Base-by-base conservation (phyloP, 2,888 invertebrate species). In the Globia sparganii region DNA sequence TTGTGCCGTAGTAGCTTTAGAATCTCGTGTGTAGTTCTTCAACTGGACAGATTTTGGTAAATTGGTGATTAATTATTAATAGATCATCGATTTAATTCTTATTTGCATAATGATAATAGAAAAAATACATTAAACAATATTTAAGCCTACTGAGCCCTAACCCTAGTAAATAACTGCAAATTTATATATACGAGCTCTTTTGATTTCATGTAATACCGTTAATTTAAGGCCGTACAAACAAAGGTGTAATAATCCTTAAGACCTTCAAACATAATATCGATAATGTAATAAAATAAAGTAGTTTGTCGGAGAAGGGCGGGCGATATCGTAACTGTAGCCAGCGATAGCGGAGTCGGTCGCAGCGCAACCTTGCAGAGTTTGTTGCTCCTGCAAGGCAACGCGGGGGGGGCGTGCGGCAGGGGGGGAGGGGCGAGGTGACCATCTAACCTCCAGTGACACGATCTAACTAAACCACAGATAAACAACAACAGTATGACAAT, bases 351-450 rank as follows among this genome's bases (percentile, higher is more conserved):
- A 93, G 93, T 93, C 91, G 91, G 93, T 91, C 93, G 93, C 91
- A 89, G 91, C 92, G 93, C 96, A 96, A 96, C 96, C 96, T 96
- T 96, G 96, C 95, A 95, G 95, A 96, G 96, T 96, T 96, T 96
- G 95, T 96, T 96, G 96, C 92, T 93, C 96, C 95, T 92, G 83
- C 87, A 86, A 86, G 83, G 90, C 87, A 87, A 87, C 85, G 75
- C 77, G 76, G 87, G 89, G 82, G 72, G 78, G 86, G 75, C 46
- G 75, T 72, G 87, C 82, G 83, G 82, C 83, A n/a, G 82, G 88
- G 80, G 81, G 75, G 72, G 81, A 31, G 74, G 34, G 4, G 56
- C 73, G 80, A 80, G 79, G 85, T 83, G 85, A 78, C 86, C 86
- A 85, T 87, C 88, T 94, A 94, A 94, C 94, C 95, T 94, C 94